Percentiles rank a stretch among this genome's conserved stretches.
Evolutionary conservation across 2,888 invertebrate genomes (phyloP).

Genomic region (Drosophila putrida): DNA sequence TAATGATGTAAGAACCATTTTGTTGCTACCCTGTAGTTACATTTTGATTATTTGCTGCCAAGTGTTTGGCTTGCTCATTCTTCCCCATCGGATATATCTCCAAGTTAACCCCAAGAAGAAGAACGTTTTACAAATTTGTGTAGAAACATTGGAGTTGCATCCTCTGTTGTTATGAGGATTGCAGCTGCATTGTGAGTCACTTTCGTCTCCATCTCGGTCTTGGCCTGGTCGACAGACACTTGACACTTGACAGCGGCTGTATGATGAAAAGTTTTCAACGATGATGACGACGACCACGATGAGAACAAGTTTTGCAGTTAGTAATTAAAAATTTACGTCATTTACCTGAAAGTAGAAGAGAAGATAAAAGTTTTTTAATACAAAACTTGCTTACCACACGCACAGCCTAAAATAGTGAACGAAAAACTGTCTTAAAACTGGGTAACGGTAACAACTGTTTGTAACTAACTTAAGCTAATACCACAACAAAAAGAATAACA

Average conservation of each 20-base stretch:
- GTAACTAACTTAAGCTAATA: slow-evolving; percentile 68
- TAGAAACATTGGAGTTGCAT: slow-evolving; percentile 39
- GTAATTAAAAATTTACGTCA: slow-evolving; percentile 80
- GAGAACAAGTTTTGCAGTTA: slow-evolving; percentile 66
- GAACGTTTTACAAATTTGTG: slow-evolving; percentile 27
- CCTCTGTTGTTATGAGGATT: slow-evolving; percentile 29
- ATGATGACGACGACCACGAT: slow-evolving; percentile 33
- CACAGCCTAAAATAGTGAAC: slow-evolving; percentile 5
- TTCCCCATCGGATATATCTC: slow-evolving; percentile 6
- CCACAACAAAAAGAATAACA: slow-evolving; percentile 25
- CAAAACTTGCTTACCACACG: slow-evolving; percentile 61
- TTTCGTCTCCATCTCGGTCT: slow-evolving; percentile 5
- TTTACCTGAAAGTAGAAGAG: slow-evolving; percentile 75
- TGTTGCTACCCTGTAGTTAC: slow-evolving; percentile 29
- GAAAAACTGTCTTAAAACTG: slow-evolving; percentile 23
- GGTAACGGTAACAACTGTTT: slow-evolving; percentile 38
- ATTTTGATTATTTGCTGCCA: slow-evolving; percentile 75
- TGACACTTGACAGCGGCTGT: slow-evolving; percentile 75
- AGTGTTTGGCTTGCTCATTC: slow-evolving; percentile 32
- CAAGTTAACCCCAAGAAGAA: slow-evolving; percentile 28
- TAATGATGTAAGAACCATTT: slow-evolving; percentile 28
- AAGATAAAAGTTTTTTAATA: slow-evolving; percentile 76
- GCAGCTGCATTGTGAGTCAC: slow-evolving; percentile 30
- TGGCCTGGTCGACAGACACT: slow-evolving; percentile 57
- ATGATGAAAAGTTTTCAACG: slow-evolving; percentile 72